Conservation (phyloP, 2,888 invertebrate species). For the Dynastes hyllus region DNA sequence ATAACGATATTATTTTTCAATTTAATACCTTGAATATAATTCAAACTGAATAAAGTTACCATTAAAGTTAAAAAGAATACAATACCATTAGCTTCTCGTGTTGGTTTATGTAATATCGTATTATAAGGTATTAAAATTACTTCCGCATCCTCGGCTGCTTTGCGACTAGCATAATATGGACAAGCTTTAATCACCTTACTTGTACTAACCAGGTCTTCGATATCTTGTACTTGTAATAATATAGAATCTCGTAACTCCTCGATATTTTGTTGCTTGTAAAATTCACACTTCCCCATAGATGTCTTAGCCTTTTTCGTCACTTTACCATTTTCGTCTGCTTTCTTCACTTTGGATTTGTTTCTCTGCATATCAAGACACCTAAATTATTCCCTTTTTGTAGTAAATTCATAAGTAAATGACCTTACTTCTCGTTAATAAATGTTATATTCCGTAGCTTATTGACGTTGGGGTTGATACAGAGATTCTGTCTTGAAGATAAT, state of each 20-base stretch:
- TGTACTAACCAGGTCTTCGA: constrained; percentile 86
- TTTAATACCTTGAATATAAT: constrained; percentile 71
- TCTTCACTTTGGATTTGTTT: constrained; percentile 74
- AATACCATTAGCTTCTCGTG: constrained; percentile 80
- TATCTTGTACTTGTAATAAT: constrained; percentile 84
- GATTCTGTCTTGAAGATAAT: constrained; percentile 92
- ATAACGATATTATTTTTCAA: constrained; percentile 87
- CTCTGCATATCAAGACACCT: constrained; percentile 88
- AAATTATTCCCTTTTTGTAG: constrained; percentile 50
- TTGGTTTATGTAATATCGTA: constrained; percentile 84
- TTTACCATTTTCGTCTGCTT: constrained; percentile 76
- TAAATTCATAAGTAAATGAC: constrained; percentile 30
- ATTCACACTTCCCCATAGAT: constrained; percentile 78
- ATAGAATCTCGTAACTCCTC: constrained; percentile 78
- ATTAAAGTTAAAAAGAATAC: background rate
- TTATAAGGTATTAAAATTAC: constrained; percentile 86
- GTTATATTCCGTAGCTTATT: constrained; percentile 80
- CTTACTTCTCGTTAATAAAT: constrained; percentile 90
- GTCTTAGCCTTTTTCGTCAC: constrained; percentile 78
- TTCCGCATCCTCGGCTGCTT: constrained; percentile 89
- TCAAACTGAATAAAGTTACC: background rate
- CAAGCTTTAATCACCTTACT: constrained; percentile 86
- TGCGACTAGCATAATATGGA: constrained; percentile 93
- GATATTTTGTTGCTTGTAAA: constrained; percentile 77
- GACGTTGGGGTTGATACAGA: constrained; percentile 91